These are phyloP conservation scores for Alosa alosa DNA, from an alignment of 2,113 vertebrate species.

Conservation along the genomic window DNA sequence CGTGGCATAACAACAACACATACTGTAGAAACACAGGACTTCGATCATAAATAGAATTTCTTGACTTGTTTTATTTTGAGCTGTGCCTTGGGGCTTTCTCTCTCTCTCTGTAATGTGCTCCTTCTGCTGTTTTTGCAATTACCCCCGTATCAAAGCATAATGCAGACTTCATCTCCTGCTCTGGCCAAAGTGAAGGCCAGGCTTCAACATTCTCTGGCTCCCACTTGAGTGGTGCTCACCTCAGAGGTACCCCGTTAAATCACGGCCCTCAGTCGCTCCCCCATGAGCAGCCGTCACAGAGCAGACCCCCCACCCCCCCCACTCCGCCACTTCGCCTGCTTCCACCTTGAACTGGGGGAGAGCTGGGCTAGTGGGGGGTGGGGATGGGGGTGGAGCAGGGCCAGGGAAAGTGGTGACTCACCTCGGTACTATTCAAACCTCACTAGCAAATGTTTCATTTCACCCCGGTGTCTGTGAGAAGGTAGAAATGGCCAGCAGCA, in stretches of 20 bases:
- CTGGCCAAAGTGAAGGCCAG: constrained; percentile 7
- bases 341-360: not conserved
- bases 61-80: constrained; percentile 1
- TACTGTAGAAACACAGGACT: not conserved
- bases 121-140: constrained; percentile 40
- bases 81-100: not conserved
- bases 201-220: constrained; percentile 22
- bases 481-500: not conserved
- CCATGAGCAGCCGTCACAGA: not conserved
- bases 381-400: not conserved
- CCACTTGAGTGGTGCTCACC: constrained; percentile 37
- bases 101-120: not conserved
- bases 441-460: constrained; percentile 5
- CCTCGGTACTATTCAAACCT: constrained; percentile 2
- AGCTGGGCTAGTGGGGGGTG: not conserved
- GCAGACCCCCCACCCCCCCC: not conserved
- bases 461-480: not conserved
- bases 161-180: constrained; percentile 39
- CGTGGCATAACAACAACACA: constrained; percentile 1
- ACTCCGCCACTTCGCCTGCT: not conserved
- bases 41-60: not conserved
- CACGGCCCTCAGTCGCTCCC: not conserved
- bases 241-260: constrained; percentile 17
- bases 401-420: not conserved
- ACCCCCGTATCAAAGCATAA: constrained; percentile 18